Evolutionary conservation across 2,888 invertebrate species (phyloP).

Genomic region (Noctua fimbriata): DNA sequence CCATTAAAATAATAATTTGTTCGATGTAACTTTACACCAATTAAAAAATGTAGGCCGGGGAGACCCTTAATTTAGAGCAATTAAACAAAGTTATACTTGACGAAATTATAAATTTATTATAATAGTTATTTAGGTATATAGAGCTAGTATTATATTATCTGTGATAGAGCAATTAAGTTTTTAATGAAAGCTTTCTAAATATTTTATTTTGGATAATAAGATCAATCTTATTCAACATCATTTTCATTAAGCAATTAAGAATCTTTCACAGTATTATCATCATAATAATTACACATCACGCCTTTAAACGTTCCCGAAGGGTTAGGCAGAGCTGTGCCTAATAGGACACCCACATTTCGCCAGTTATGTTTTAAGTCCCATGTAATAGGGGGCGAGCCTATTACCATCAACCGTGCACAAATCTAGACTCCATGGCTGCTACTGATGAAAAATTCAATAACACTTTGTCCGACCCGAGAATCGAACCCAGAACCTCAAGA

Average conservation of each 20-base stretch:
- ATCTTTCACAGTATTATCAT: background rate
- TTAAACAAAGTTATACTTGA: conserved; percentile 5
- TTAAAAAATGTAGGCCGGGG: conserved; percentile 12
- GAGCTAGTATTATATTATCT: background rate
- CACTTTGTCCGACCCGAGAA: background rate
- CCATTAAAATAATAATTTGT: conserved; percentile 21
- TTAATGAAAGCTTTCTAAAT: background rate
- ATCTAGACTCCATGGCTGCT: background rate
- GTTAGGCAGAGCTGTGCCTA: background rate
- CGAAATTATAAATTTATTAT: too few species aligned
- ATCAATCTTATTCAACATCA: background rate
- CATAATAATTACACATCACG: background rate
- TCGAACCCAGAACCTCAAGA: background rate
- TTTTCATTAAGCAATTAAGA: background rate
- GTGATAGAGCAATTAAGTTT: background rate
- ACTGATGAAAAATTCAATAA: background rate
- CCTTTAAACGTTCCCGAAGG: background rate
- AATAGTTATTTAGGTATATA: background rate
- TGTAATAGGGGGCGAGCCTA: background rate
- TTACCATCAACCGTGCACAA: background rate
- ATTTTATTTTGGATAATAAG: background rate
- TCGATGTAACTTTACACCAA: conserved; percentile 37
- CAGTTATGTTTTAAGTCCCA: background rate
- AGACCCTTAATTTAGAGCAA: conserved; percentile 18
- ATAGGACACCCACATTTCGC: too few species aligned